These are phyloP conservation scores for Clinocottus analis DNA, from an alignment of 2,113 vertebrate genomes.

Conservation along the genomic window DNA sequence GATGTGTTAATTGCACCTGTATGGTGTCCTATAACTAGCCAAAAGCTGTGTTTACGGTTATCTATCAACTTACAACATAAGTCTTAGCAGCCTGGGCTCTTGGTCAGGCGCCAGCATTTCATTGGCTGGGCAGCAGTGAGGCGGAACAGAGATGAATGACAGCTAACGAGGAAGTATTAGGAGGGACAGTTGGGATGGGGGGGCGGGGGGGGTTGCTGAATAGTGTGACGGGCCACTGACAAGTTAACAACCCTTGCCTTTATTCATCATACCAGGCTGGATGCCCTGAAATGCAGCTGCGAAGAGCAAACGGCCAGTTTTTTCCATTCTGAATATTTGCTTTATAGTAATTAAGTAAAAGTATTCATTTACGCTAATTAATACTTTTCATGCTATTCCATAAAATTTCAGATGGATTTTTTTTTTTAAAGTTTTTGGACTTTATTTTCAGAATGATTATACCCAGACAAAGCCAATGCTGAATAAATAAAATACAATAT, in stretches of 20 bases:
- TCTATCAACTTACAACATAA: conserved; percentile 80
- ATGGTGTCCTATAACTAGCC: conserved; percentile 79
- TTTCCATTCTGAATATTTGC: too few relatives aligned
- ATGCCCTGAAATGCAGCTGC: conserved; percentile 61
- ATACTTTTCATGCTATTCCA: background rate
- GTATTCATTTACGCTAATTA: too few relatives aligned
- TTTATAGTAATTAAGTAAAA: too few relatives aligned
- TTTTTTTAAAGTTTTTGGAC: too few relatives aligned
- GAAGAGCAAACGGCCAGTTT: background rate
- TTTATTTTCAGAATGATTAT: background rate
- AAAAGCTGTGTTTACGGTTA: conserved; percentile 80
- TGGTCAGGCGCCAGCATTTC: conserved; percentile 81
- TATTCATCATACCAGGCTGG: conserved; percentile 66
- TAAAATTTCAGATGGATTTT: too few relatives aligned
- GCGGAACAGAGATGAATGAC: conserved; percentile 86
- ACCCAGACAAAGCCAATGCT: background rate
- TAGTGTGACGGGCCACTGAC: conserved; percentile 77
- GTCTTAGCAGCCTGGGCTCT: conserved; percentile 73
- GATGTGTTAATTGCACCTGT: conserved; percentile 82
- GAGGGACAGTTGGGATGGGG: too few relatives aligned
- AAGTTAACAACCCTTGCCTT: conserved; percentile 75
- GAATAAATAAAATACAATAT: background rate
- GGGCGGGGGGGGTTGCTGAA: conserved; percentile 35
- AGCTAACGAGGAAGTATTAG: conserved; percentile 57
- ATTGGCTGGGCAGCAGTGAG: conserved; percentile 81